A percentile compares a stretch with the other conserved stretches of the same genome.
Evolutionary conservation across 2,113 vertebrate species (phyloP).

Genomic region (Electrona antarctica): DNA sequence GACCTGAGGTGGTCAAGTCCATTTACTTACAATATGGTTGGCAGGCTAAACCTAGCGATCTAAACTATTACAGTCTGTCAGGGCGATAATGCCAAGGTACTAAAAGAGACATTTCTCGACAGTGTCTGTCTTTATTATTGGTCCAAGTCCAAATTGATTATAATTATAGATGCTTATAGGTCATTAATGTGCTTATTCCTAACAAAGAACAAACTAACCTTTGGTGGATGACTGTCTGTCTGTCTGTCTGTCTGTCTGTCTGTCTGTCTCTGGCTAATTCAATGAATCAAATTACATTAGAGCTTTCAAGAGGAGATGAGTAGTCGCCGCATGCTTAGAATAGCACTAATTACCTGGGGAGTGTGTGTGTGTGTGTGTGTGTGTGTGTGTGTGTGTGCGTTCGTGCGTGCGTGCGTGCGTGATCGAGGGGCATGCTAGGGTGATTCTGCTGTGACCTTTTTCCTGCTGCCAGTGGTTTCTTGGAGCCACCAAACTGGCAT

Average conservation of each 20-base stretch:
- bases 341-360: slow-evolving; percentile 57
- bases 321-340: slow-evolving; percentile 49
- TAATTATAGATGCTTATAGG: too few species aligned
- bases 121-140: background rate
- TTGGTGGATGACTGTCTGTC: background rate
- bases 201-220: too few species aligned
- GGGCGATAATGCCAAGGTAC: background rate
- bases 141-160: too few species aligned
- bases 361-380: slow-evolving; percentile 8
- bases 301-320: slow-evolving; percentile 51
- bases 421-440: background rate
- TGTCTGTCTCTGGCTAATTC: slow-evolving; percentile 35
- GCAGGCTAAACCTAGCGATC: background rate
- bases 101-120: background rate
- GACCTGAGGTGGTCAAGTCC: too few species aligned
- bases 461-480: slow-evolving; percentile 16
- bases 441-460: slow-evolving; percentile 45
- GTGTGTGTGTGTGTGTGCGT: slow-evolving; percentile 9
- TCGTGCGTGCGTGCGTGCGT: background rate
- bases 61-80: background rate
- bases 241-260: background rate
- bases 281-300: slow-evolving; percentile 57
- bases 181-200: too few species aligned
- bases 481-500: slow-evolving; percentile 48
- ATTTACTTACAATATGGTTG: too few species aligned